Evolutionary conservation across 1,140 invertebrate species (phyloP), one percentile per base, ranked within the genome.

Genomic region (Mercenaria mercenaria): DNA sequence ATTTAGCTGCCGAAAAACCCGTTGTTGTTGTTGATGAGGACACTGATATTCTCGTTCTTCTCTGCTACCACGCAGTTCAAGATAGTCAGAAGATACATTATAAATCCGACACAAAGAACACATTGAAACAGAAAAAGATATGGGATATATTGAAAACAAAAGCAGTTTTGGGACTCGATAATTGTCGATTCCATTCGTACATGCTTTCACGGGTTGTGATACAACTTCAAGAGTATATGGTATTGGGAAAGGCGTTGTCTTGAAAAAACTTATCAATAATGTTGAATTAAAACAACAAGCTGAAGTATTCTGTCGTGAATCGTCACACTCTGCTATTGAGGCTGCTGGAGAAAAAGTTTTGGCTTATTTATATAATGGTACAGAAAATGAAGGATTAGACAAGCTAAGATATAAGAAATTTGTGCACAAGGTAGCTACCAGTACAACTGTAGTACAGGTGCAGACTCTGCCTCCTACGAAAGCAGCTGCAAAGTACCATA

Each of bases 121-220:
- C 15, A 41, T 50, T 29, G 18, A 56, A 74, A 43, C 26, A 67
- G 37, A 77, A 87, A 37, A 84, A 84, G 72, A n/a, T 84, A n/a
- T 84, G 67, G 61, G 67, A 72, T 52, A 72, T 84, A 69, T 41
- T n/a, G 4, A 29, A 84, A 50, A 69, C 67, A 29, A 84, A 84
- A 72, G 23, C 23, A 37, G 29, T 72, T 2, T 37, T 72, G 13
- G 41, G 39, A 20, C 3, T 8, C 23, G 29, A 72, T 18, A 72
- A n/a, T 15, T 84, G 82, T 41, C 4, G 23, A 26, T 69, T 6
- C 67, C 29, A 72, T 67, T 89, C 56, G 39, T 86, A 18, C 87
- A 89, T 76, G 87, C 90, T 20, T 56, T 91, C 11, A 91, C 87
- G 23, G 90, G 90, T 34, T 91, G 90, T 81, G 90, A 91, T 37